Percentiles rank a stretch among this genome's conserved stretches.
These are phyloP conservation scores for Pipa parva DNA, from an alignment of 2,113 vertebrate genomes.

Conservation along the genomic window DNA sequence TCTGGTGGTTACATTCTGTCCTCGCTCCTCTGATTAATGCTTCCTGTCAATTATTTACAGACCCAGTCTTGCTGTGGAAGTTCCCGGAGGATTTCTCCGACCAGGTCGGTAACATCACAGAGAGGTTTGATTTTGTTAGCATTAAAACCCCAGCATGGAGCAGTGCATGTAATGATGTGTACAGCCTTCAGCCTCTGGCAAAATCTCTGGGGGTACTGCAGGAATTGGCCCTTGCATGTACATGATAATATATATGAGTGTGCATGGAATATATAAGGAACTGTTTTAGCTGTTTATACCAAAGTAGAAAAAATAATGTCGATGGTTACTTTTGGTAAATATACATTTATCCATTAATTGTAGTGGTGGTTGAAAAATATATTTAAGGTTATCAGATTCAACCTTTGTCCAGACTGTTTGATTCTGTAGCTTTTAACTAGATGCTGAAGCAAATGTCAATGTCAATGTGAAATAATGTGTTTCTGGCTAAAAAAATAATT, in stretches of 20 bases:
- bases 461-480: no score
- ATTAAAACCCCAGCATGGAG: slow-evolving; percentile 12
- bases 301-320: no score
- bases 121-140: slow-evolving; percentile 48
- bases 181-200: slow-evolving; percentile 6
- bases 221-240: neutral
- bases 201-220: slow-evolving; percentile 3
- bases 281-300: no score
- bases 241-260: neutral
- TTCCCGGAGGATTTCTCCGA: slow-evolving; percentile 98
- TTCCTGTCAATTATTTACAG: slow-evolving; percentile 97
- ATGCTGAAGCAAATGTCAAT: no score
- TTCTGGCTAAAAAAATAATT: no score
- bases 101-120: slow-evolving; percentile 89
- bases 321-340: no score
- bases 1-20: slow-evolving; percentile 53
- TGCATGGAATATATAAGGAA: neutral
- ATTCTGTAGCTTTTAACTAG: no score
- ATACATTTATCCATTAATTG: no score
- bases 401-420: no score
- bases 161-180: slow-evolving; percentile 36
- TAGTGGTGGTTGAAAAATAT: no score
- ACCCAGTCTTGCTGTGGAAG: slow-evolving; percentile 97
- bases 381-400: no score
- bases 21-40: slow-evolving; percentile 86